phyloP scores from a whole-genome alignment of 2,797 vertebrate species.

The Cebuella pygmaea region DNA sequence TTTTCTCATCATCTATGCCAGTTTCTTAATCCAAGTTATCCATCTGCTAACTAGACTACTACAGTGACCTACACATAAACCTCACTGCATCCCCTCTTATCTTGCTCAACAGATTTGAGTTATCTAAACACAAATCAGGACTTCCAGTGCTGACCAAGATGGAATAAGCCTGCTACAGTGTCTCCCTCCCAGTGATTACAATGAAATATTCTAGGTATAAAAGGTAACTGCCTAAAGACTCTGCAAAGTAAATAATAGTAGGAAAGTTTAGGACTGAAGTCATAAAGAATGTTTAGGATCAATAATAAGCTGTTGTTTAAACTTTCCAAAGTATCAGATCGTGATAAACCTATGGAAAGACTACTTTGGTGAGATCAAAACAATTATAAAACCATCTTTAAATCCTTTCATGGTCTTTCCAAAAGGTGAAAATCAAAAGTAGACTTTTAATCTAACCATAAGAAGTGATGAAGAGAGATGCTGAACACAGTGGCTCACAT shows the following conservation, averaged over 20 bases:
- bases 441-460: conserved; percentile 51
- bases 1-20: conserved; percentile 2
- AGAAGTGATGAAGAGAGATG: background rate
- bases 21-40: conserved; percentile 2
- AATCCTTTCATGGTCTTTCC: background rate
- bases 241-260: conserved; percentile 16
- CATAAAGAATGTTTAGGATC: background rate
- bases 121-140: conserved; percentile 34
- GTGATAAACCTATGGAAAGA: background rate
- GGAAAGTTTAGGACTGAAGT: background rate
- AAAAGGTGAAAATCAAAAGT: conserved; percentile 13
- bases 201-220: conserved; percentile 22
- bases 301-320: conserved; percentile 30
- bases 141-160: background rate
- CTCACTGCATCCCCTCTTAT: background rate
- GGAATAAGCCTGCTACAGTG: background rate
- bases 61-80: background rate
- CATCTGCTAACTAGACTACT: background rate
- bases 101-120: background rate
- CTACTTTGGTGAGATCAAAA: background rate
- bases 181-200: conserved; percentile 9
- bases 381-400: background rate
- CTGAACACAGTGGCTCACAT: background rate
- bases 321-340: background rate
- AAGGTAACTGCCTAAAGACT: background rate